Conservation (phyloP, 2,888 invertebrate genomes). For the Leucania comma region DNA sequence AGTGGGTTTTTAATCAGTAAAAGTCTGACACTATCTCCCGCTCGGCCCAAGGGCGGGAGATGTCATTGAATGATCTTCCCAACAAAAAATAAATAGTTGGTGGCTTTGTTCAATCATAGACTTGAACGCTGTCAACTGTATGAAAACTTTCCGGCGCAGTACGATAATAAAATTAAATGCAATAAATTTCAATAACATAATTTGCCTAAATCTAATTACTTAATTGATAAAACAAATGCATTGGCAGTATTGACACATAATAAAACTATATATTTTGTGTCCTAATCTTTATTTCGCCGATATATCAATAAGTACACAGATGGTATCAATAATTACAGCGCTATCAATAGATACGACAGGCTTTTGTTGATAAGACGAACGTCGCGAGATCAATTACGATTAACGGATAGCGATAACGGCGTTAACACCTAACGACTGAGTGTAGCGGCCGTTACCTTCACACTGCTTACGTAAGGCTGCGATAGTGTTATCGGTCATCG, state of each 20-base stretch:
- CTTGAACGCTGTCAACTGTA: no score
- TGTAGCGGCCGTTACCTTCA: conserved; percentile 75
- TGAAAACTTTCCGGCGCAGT: background rate
- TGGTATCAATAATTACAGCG: conserved; percentile 23
- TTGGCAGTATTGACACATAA: conserved; percentile 12
- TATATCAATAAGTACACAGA: conserved; percentile 31
- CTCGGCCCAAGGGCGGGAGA: no score
- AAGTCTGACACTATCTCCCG: no score
- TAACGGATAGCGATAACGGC: conserved; percentile 78
- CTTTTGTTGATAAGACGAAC: conserved; percentile 43
- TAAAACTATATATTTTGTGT: conserved; percentile 9
- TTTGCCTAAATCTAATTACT: conserved; percentile 29
- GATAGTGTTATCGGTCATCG: conserved; percentile 61
- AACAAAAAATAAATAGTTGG: no score
- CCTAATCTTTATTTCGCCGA: conserved; percentile 40
- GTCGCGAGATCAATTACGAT: conserved; percentile 63
- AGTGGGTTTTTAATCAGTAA: no score
- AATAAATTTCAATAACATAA: conserved; percentile 12
- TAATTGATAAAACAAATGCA: conserved; percentile 21
- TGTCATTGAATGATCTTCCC: no score
- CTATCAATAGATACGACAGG: conserved; percentile 53
- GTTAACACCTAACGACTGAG: conserved; percentile 71
- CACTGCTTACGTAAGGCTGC: conserved; percentile 63
- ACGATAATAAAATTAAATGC: background rate
- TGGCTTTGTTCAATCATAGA: no score